Conservation (phyloP, 2,888 invertebrate genomes). For the Azorinus chamasolen region DNA sequence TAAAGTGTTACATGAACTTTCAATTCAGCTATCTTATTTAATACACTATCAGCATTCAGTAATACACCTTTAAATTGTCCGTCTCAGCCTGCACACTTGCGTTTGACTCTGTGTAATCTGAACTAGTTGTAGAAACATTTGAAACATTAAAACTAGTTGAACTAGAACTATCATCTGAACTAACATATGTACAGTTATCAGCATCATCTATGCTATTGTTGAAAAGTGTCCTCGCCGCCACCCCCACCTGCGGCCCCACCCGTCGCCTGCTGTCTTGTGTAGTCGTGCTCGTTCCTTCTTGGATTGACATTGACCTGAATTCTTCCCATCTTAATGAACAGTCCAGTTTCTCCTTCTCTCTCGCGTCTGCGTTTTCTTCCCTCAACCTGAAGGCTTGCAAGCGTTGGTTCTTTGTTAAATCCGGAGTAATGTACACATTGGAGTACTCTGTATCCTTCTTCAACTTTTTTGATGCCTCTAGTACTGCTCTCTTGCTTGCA, state of each 20-base stretch:
- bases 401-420: neutral
- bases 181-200: neutral
- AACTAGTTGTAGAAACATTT: too few species aligned
- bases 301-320: neutral
- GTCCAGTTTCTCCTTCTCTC: neutral
- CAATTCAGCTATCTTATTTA: neutral
- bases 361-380: neutral
- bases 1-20: neutral
- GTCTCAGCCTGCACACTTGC: slow-evolving; percentile 1
- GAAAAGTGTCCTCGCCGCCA: neutral
- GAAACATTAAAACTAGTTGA: slow-evolving; percentile 1
- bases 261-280: neutral
- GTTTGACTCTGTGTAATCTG: neutral
- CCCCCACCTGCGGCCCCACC: neutral
- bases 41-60: slow-evolving; percentile 1
- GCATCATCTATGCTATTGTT: neutral
- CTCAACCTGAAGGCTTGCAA: neutral
- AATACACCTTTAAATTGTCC: neutral
- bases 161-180: neutral
- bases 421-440: neutral
- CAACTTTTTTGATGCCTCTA: neutral
- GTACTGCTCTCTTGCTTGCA: too few species aligned
- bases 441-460: slow-evolving; percentile 1
- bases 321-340: neutral
- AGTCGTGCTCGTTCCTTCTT: too few species aligned